Evolutionary conservation across 2,797 vertebrate species (phyloP).

Genomic region (Acanthiza pusilla): DNA sequence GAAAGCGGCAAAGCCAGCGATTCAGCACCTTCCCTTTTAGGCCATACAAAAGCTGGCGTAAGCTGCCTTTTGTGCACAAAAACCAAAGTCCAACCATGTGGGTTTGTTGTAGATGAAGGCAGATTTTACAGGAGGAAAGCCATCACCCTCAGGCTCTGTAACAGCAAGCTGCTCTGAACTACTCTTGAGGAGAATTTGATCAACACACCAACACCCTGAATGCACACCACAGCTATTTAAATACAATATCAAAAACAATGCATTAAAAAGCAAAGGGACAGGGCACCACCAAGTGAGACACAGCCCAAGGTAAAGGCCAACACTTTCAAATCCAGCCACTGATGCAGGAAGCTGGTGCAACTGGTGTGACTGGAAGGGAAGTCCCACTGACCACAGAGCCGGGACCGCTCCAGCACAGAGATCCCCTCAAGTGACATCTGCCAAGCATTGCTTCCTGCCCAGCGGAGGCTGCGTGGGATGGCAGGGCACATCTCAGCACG

Average conservation of each 20-base stretch:
- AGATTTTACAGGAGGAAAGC: background rate
- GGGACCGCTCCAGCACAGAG: background rate
- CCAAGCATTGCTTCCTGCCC: background rate
- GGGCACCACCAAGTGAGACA: background rate
- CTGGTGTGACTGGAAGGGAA: constrained; percentile 8
- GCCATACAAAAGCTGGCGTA: accelerated
- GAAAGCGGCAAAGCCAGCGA: background rate
- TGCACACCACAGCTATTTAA: background rate
- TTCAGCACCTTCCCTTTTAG: background rate
- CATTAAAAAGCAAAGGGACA: background rate
- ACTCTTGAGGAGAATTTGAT: accelerated
- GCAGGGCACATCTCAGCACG: background rate
- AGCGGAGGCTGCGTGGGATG: background rate
- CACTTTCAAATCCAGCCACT: background rate
- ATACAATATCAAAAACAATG: background rate
- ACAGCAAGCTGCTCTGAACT: background rate
- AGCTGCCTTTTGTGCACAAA: accelerated
- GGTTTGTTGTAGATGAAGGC: background rate
- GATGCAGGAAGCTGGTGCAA: background rate
- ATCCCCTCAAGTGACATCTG: constrained; percentile 35
- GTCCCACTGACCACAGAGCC: background rate
- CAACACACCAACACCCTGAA: background rate
- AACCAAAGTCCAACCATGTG: background rate
- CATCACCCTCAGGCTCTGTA: background rate
- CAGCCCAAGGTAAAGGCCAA: background rate